Evolutionary conservation across 2,113 vertebrate species (phyloP).

Genomic region (Miniopterus natalensis): DNA sequence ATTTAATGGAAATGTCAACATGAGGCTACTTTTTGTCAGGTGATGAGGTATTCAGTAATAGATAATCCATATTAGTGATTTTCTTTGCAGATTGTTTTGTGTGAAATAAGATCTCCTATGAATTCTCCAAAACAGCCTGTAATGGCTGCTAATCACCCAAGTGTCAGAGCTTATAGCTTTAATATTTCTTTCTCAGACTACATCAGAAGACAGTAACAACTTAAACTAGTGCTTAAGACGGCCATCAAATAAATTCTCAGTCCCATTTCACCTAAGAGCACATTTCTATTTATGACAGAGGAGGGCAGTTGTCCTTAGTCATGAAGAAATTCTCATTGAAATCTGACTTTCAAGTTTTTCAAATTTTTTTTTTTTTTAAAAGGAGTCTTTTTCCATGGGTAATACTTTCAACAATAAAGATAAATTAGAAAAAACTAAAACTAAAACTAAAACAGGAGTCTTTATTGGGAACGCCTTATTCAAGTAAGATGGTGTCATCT

Average conservation of each 20-base stretch:
- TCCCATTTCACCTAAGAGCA: conserved; percentile 69
- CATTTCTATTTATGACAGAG: conserved; percentile 71
- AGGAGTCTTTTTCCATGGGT: too few species aligned
- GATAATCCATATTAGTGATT: conserved; percentile 76
- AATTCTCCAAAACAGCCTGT: conserved; percentile 68
- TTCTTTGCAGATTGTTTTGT: conserved; percentile 75
- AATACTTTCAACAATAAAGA: too few species aligned
- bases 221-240: conserved; percentile 69
- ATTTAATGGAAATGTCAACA: conserved; percentile 58
- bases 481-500: background rate
- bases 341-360: conserved; percentile 46
- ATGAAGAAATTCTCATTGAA: conserved; percentile 62
- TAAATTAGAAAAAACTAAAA: background rate
- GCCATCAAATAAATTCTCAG: conserved; percentile 67
- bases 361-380: too few species aligned
- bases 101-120: conserved; percentile 65
- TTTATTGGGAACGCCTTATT: background rate
- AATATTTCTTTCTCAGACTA: conserved; percentile 65
- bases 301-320: conserved; percentile 57
- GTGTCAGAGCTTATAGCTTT: conserved; percentile 71
- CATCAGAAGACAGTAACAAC: conserved; percentile 47
- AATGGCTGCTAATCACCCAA: conserved; percentile 62
- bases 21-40: conserved; percentile 59
- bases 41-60: conserved; percentile 61
- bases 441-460: background rate